phyloP scores from a whole-genome alignment of 2,888 invertebrate genomes.

The Drosophila anomalata region DNA sequence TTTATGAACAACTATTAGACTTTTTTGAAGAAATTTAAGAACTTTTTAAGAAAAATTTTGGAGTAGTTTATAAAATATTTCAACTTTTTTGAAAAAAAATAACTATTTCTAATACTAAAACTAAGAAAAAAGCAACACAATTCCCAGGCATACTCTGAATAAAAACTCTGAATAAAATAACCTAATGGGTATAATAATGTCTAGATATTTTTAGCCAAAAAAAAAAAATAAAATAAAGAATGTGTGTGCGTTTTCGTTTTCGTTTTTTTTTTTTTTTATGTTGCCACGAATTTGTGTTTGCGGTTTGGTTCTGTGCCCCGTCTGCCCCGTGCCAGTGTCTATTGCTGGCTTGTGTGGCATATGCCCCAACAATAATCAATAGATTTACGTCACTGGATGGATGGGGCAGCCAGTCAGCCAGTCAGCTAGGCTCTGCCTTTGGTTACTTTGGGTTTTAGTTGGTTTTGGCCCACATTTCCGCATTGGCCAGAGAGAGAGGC shows the following conservation, averaged over 20 bases:
- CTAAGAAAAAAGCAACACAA: too few relatives aligned
- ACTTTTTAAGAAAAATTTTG: too few relatives aligned
- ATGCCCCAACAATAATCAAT: conserved; percentile 67
- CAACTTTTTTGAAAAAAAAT: too few relatives aligned
- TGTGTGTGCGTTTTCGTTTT: conserved; percentile 15
- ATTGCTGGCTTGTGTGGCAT: conserved; percentile 50
- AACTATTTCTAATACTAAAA: too few relatives aligned
- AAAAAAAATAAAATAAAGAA: too few relatives aligned
- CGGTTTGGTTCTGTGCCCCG: conserved; percentile 35
- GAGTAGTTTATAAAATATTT: too few relatives aligned
- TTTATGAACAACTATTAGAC: too few relatives aligned
- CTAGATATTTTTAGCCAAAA: background rate
- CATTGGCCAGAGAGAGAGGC: conserved; percentile 13
- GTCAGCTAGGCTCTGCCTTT: conserved; percentile 14
- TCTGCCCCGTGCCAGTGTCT: conserved; percentile 16
- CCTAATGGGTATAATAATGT: background rate
- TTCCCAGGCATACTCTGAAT: too few relatives aligned
- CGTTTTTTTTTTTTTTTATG: conserved; percentile 32
- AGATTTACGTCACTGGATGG: conserved; percentile 72
- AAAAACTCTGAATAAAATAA: background rate
- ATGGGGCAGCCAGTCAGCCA: conserved; percentile 3
- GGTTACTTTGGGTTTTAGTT: conserved; percentile 7
- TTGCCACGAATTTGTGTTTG: conserved; percentile 44
- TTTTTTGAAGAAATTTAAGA: too few relatives aligned
- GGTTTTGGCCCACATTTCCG: conserved; percentile 36